These are phyloP conservation scores for Copsychus sechellarum DNA, from an alignment of 2,113 vertebrate species.

Conservation along the genomic window DNA sequence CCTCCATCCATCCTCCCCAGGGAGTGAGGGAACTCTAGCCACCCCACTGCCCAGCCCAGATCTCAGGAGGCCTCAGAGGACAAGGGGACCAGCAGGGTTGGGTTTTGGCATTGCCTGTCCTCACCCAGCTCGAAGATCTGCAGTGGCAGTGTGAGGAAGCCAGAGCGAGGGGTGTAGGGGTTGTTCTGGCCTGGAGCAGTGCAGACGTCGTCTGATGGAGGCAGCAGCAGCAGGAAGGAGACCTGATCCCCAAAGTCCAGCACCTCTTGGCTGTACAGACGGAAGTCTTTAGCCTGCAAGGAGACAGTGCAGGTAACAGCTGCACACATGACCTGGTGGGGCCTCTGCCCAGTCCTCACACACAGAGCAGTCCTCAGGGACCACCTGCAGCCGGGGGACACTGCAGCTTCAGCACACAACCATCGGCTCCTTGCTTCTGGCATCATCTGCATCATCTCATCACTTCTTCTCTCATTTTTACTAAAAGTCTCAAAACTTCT, in stretches of 20 bases:
- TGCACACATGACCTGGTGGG: background rate
- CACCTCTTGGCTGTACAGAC: conserved; percentile 90
- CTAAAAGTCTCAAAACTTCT: background rate
- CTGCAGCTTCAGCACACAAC: background rate
- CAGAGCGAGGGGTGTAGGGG: conserved; percentile 82
- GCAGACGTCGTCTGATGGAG: conserved; percentile 88
- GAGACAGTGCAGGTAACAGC: background rate
- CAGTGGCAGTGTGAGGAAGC: conserved; percentile 86
- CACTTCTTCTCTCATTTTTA: background rate
- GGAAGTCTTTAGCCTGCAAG: conserved; percentile 85
- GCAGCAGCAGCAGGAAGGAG: conserved; percentile 87
- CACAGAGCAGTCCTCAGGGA: background rate
- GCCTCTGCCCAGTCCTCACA: background rate
- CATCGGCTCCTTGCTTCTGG: background rate
- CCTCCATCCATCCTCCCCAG: background rate
- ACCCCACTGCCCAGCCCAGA: background rate
- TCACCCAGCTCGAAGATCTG: conserved; percentile 92
- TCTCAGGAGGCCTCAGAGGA: background rate
- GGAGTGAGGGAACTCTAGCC: background rate
- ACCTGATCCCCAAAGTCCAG: conserved; percentile 87
- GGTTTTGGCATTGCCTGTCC: background rate
- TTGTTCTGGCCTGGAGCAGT: conserved; percentile 88
- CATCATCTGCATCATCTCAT: background rate
- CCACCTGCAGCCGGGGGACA: background rate
- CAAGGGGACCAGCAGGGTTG: background rate